These are phyloP conservation scores for Drosophila albomicans DNA, from an alignment of 1,140 invertebrate genomes.

Conservation along the genomic window DNA sequence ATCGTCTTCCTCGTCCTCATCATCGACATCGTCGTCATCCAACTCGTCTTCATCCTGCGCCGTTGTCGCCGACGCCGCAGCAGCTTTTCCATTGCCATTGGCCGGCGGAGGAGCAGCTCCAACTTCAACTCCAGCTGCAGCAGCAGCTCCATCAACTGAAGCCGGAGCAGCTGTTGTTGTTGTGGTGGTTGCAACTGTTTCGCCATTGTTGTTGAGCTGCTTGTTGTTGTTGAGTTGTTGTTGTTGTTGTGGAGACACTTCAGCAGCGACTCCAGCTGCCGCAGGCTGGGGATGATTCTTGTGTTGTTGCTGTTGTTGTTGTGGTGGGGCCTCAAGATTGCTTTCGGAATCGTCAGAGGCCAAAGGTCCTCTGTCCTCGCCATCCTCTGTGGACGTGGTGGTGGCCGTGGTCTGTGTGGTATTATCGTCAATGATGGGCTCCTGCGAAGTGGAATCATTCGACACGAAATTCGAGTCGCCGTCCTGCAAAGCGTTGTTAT, in stretches of 20 bases:
- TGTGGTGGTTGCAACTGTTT: slow-evolving; percentile 18
- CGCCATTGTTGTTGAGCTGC: slow-evolving; percentile 64
- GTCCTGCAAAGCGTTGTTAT: slow-evolving; percentile 68
- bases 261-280: slow-evolving; percentile 6
- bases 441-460: slow-evolving; percentile 82
- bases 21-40: slow-evolving; percentile 42
- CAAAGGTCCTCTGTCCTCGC: slow-evolving; percentile 64
- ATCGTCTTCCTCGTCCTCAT: slow-evolving; percentile 62
- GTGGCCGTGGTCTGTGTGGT: slow-evolving; percentile 84
- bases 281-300: slow-evolving; percentile 66
- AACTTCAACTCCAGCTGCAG: slow-evolving; percentile 18
- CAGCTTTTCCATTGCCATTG: slow-evolving; percentile 62
- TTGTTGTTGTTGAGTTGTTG: slow-evolving; percentile 58
- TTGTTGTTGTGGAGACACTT: no score
- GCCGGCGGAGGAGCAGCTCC: slow-evolving; percentile 29
- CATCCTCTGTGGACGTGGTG: slow-evolving; percentile 79
- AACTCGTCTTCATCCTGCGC: slow-evolving; percentile 41
- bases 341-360: slow-evolving; percentile 85
- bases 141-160: slow-evolving; percentile 25
- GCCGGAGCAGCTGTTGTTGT: slow-evolving; percentile 1
- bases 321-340: slow-evolving; percentile 86
- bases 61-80: slow-evolving; percentile 40
- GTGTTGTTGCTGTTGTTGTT: no score
- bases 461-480: slow-evolving; percentile 82
- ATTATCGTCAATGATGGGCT: slow-evolving; percentile 80